These are phyloP conservation scores for Epizoanthus illoricatus DNA, from an alignment of 92 coral and sea anemone species.

Conservation along the genomic window DNA sequence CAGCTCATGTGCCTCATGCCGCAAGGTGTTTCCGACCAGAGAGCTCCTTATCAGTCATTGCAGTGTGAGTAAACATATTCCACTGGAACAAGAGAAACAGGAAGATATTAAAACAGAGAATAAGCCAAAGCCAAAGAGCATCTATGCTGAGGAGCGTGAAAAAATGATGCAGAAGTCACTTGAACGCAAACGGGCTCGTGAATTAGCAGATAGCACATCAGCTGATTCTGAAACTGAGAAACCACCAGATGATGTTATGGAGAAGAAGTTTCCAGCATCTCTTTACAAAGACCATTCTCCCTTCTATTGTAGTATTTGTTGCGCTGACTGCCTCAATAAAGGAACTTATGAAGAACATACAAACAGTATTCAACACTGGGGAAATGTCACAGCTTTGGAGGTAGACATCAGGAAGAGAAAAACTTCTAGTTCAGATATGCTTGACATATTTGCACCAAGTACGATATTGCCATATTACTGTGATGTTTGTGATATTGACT, in stretches of 20 bases:
- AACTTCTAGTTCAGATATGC: conserved; percentile 22
- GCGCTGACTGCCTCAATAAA: conserved; percentile 37
- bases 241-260: conserved; percentile 20
- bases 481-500: conserved; percentile 52
- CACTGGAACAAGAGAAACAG: conserved; percentile 28
- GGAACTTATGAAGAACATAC: conserved; percentile 29
- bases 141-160: conserved; percentile 11
- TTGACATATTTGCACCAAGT: conserved; percentile 34
- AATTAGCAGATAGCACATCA: not conserved
- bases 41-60: conserved; percentile 44
- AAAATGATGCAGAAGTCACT: conserved; percentile 31
- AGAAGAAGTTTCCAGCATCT: not conserved
- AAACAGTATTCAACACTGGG: conserved; percentile 29
- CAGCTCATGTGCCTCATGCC: conserved; percentile 48
- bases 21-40: conserved; percentile 45
- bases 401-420: conserved; percentile 19
- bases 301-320: conserved; percentile 47
- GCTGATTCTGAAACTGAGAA: conserved; percentile 29
- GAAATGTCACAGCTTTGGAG: conserved; percentile 38
- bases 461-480: conserved; percentile 44
- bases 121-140: conserved; percentile 2
- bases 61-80: conserved; percentile 42
- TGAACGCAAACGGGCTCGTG: conserved; percentile 33
- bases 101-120: conserved; percentile 21
- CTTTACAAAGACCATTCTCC: conserved; percentile 36